Evolutionary conservation across 2,797 vertebrate species (phyloP).

Genomic region (Leptoclinus maculatus): DNA sequence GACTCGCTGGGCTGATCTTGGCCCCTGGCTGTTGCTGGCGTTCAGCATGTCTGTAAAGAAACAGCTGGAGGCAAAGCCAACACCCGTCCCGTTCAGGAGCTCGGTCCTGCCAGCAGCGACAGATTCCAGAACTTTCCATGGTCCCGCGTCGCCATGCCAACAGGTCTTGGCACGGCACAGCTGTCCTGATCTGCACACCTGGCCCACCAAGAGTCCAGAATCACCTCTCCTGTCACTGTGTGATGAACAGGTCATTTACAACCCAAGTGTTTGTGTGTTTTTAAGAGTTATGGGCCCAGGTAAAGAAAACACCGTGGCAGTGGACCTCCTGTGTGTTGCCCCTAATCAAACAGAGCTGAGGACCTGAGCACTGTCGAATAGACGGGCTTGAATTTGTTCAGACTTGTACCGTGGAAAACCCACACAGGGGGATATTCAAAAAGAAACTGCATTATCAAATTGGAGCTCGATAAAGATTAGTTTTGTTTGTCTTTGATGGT

Average conservation of each 20-base stretch:
- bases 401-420: conserved; percentile 67
- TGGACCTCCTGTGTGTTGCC: conserved; percentile 80
- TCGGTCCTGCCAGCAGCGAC: conserved; percentile 79
- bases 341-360: conserved; percentile 81
- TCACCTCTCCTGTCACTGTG: conserved; percentile 82
- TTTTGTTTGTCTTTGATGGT: conserved; percentile 59
- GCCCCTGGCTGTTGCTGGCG: conserved; percentile 77
- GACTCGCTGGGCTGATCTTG: conserved; percentile 80
- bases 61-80: conserved; percentile 87
- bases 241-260: conserved; percentile 87
- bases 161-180: conserved; percentile 75
- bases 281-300: conserved; percentile 83
- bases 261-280: conserved; percentile 86
- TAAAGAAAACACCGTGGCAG: conserved; percentile 80
- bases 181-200: conserved; percentile 83
- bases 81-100: conserved; percentile 79
- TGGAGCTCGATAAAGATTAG: conserved; percentile 43
- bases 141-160: conserved; percentile 78
- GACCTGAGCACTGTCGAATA: conserved; percentile 70
- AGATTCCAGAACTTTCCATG: conserved; percentile 87
- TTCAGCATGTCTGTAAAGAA: conserved; percentile 84
- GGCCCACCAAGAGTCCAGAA: conserved; percentile 85
- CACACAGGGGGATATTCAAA: conserved; percentile 65
- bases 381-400: conserved; percentile 62
- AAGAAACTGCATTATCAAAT: conserved; percentile 59